These are phyloP conservation scores for Drosophila ironensis DNA, from an alignment of 1,140 invertebrate genomes.

Conservation along the genomic window DNA sequence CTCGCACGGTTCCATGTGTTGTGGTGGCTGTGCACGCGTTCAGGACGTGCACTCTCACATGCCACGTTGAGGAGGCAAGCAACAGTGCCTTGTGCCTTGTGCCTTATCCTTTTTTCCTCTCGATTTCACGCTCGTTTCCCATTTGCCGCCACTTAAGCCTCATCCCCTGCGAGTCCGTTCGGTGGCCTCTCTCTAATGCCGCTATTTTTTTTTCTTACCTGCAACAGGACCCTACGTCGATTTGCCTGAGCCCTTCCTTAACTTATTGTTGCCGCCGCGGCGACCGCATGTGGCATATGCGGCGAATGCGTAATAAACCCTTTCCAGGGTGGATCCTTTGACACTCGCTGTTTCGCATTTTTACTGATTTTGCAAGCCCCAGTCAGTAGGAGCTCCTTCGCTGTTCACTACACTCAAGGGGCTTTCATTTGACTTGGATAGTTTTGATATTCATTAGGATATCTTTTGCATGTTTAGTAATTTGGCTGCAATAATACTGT, in stretches of 20 bases:
- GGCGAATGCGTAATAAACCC: conserved; percentile 57
- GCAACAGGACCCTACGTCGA: too few relatives aligned
- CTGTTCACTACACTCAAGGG: too few relatives aligned
- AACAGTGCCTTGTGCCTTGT: conserved; percentile 42
- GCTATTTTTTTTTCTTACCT: neutral
- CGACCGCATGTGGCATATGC: conserved; percentile 23
- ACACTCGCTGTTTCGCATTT: too few relatives aligned
- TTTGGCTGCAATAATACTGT: too few relatives aligned
- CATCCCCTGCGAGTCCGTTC: neutral
- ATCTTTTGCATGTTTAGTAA: too few relatives aligned
- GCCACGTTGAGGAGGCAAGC: conserved; percentile 17
- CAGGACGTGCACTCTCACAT: conserved; percentile 56
- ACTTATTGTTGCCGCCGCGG: conserved; percentile 7
- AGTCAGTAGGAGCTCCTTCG: too few relatives aligned
- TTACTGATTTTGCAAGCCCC: too few relatives aligned
- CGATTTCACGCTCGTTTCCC: conserved; percentile 26
- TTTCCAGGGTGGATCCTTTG: conserved; percentile 41
- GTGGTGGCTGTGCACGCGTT: conserved; percentile 58
- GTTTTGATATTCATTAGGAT: too few relatives aligned
- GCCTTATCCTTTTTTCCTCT: conserved; percentile 33
- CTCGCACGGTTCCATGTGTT: conserved; percentile 3
- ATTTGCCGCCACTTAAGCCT: conserved; percentile 9
- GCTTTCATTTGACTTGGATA: too few relatives aligned
- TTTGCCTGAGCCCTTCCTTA: neutral
- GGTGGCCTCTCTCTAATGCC: neutral